These are phyloP conservation scores for Trichosurus vulpecula DNA, from an alignment of 2,797 vertebrate genomes.

Conservation along the genomic window DNA sequence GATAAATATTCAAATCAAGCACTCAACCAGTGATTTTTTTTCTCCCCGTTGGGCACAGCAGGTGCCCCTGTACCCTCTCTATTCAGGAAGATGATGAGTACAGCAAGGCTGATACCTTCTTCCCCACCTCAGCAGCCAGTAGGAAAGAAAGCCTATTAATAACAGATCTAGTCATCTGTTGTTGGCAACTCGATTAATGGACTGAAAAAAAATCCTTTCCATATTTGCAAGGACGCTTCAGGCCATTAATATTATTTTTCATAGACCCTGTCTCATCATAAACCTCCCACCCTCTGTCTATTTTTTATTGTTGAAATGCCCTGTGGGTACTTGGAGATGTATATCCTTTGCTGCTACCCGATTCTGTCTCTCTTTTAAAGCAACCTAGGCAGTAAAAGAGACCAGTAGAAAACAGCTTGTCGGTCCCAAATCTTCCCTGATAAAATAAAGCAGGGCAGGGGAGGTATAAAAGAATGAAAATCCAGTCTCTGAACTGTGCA, in stretches of 20 bases:
- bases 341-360: not conserved
- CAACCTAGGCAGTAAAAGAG: not conserved
- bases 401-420: not conserved
- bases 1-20: constrained; percentile 21
- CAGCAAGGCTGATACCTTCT: not conserved
- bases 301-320: constrained; percentile 42
- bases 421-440: not conserved
- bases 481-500: constrained; percentile 1
- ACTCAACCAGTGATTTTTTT: not conserved
- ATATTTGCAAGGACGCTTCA: constrained; percentile 40
- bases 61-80: not conserved
- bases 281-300: constrained; percentile 7
- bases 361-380: not conserved
- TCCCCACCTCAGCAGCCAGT: constrained; percentile 28
- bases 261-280: constrained; percentile 20
- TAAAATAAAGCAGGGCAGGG: not conserved
- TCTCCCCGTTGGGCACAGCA: not conserved
- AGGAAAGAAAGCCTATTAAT: constrained; percentile 17
- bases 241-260: constrained; percentile 9
- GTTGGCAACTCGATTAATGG: constrained; percentile 4
- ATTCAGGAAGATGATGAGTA: constrained; percentile 34
- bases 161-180: not conserved
- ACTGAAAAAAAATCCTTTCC: constrained; percentile 15
- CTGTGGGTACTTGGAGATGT: constrained; percentile 20
- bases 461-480: not conserved